Base-by-base conservation (phyloP, 2,888 invertebrate genomes). In the Omphaloscelis lunosa region DNA sequence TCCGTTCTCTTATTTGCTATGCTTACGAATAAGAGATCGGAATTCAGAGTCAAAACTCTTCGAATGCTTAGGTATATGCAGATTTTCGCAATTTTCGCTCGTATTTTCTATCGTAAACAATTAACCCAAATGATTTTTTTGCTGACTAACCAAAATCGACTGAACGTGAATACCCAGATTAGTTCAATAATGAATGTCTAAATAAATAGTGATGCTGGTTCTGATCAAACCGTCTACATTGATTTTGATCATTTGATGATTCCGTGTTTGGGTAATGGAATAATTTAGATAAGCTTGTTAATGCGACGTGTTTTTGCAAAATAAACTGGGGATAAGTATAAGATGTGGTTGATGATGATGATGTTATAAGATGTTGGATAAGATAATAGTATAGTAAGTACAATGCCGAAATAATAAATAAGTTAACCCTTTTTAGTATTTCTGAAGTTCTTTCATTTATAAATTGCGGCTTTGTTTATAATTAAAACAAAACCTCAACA, bases 21-120 rank as follows among this genome's bases (percentile, higher is more conserved):
- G 6, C n/a, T 56, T 39, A 65, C 15, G 11, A 45, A 41, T 17
- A 45, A 45, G 6, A 45, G 29, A 45, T 3, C 29, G 48, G 48
- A 2, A 12, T 17, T 23, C 27, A 8, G 6, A 27, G 3, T 29
- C 6, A 20, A 39, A 56, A 41, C 51, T 39, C 17, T 27, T 56
- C 3, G 1, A 48, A 15, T 56, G 15, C 23, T 53, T 45, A 23
- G 39, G 27, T 34, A n/a, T n/a, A n/a, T n/a, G n/a, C n/a, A 9
- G 20, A 53, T n/a, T 56, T 70, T n/a, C 41, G 6, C 23, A 58
- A 77, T 34, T 48, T 65, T 23, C n/a, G 29, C n/a, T 53, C 39
- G 56, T 77, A 45, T 63, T 63, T 56, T n/a, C 27, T 56, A 27
- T 11, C 34, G 7, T 9, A 48, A 62, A 12, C 77, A 45, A 29